Conservation (phyloP, 1,140 invertebrate genomes). For the Himalopsyche phryganea region DNA sequence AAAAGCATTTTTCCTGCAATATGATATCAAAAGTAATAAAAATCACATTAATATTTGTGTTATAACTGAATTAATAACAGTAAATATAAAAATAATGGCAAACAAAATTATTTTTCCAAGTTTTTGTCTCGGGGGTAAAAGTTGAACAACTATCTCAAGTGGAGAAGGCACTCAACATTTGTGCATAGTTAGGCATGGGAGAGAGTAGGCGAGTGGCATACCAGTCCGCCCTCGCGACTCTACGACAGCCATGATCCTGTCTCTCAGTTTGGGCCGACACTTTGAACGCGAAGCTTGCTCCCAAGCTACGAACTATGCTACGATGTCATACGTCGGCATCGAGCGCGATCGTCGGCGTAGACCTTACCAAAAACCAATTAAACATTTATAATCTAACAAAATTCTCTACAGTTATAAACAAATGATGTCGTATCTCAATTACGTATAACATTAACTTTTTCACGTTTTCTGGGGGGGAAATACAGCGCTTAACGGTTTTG, state of each 20-base stretch:
- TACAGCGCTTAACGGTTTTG: neutral
- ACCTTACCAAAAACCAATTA: too few relatives aligned
- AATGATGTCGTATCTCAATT: too few relatives aligned
- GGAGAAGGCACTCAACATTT: neutral
- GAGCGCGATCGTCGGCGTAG: neutral
- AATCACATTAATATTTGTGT: too few relatives aligned
- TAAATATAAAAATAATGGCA: too few relatives aligned
- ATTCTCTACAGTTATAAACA: too few relatives aligned
- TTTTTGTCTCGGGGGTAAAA: too few relatives aligned
- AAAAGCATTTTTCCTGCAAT: too few relatives aligned
- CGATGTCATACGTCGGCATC: conserved; percentile 12
- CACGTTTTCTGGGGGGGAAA: neutral
- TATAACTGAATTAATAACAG: too few relatives aligned
- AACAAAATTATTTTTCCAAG: too few relatives aligned
- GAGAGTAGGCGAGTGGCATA: neutral
- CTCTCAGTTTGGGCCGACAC: conserved; percentile 31
- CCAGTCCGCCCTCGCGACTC: neutral
- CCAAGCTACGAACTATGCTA: conserved; percentile 8
- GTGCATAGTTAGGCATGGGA: conserved; percentile 1
- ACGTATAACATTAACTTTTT: neutral
- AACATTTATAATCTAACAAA: too few relatives aligned
- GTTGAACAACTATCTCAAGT: neutral
- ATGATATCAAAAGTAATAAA: too few relatives aligned
- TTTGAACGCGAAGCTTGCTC: conserved; percentile 27
- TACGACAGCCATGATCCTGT: conserved; percentile 22